These are phyloP conservation scores for Aphelenchoides besseyi DNA, from an alignment of 1,140 invertebrate genomes.

Conservation along the genomic window DNA sequence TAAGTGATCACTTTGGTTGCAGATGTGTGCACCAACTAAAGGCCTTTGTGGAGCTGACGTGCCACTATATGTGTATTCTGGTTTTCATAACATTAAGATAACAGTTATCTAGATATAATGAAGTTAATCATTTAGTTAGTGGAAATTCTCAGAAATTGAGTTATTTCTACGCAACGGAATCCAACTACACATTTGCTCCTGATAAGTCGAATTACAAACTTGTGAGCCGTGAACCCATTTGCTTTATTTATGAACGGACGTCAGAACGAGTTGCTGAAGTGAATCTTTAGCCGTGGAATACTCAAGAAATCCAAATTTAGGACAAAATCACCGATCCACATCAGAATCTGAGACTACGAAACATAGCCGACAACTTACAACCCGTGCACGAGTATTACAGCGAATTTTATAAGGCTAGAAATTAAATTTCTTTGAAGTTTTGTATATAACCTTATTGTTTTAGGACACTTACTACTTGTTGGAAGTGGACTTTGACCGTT, in stretches of 20 bases:
- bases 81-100: background rate
- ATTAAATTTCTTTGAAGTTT: background rate
- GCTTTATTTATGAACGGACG: background rate
- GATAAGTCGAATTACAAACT: conserved; percentile 12
- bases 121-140: background rate
- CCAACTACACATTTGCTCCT: background rate
- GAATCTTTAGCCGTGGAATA: background rate
- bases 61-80: conserved; percentile 7
- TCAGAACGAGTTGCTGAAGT: background rate
- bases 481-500: background rate
- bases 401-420: background rate
- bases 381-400: background rate
- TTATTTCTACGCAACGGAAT: background rate
- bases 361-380: background rate
- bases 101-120: too few relatives aligned
- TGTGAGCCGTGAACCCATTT: background rate
- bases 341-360: background rate
- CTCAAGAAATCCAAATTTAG: background rate
- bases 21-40: background rate
- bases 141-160: background rate
- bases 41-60: background rate
- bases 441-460: background rate
- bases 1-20: too few relatives aligned
- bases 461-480: background rate
- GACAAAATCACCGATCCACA: background rate